Percentiles rank a stretch among this genome's conserved stretches.
Conservation (phyloP, 2,113 vertebrate species). For the Pholis gunnellus region DNA sequence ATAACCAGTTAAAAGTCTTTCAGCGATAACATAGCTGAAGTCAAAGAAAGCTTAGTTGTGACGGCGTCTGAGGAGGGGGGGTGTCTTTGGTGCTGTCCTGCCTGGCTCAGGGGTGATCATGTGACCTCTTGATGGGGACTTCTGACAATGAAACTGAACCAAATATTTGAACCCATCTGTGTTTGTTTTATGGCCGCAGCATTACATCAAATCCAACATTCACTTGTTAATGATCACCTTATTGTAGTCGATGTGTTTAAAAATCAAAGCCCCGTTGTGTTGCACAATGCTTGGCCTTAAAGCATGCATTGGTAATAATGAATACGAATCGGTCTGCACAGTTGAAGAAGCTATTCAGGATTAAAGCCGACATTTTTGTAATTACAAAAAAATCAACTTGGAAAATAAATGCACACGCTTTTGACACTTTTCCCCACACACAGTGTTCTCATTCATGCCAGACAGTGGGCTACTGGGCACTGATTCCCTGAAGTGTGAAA, state of each 20-base stretch:
- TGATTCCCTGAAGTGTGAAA: constrained; percentile 60
- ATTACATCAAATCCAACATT: neutral
- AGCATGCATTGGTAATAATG: neutral
- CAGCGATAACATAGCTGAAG: too few species aligned
- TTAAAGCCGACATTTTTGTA: neutral
- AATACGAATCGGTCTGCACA: neutral
- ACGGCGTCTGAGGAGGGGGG: too few species aligned
- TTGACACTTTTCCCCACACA: constrained; percentile 26
- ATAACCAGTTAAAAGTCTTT: too few species aligned
- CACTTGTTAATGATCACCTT: too few species aligned
- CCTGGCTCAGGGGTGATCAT: neutral
- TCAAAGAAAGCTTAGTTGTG: too few species aligned
- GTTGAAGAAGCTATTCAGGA: neutral
- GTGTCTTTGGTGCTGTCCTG: neutral
- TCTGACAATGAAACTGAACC: neutral
- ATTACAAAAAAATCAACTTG: neutral
- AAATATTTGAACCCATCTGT: neutral
- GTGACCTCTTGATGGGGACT: neutral
- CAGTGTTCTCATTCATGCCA: constrained; percentile 58
- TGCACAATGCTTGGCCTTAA: neutral
- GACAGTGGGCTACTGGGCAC: constrained; percentile 54
- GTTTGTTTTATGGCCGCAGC: neutral
- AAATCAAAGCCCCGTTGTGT: too few species aligned
- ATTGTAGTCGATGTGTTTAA: neutral
- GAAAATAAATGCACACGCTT: constrained; percentile 14